Evolutionary conservation across 2,113 vertebrate species (phyloP).

Genomic region (Phasianus colchicus): DNA sequence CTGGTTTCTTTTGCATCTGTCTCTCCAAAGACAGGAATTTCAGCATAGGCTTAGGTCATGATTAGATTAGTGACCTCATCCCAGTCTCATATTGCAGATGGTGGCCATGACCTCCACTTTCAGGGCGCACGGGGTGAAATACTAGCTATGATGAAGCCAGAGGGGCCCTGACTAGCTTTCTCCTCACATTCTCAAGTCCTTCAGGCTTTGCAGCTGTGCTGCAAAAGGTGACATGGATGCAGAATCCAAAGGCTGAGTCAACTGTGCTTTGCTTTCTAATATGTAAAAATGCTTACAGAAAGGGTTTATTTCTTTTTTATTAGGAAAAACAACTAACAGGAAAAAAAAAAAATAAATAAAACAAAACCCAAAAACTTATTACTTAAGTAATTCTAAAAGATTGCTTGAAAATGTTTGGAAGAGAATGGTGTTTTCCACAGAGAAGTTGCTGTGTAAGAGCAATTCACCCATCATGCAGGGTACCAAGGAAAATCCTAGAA

Average conservation of each 20-base stretch:
- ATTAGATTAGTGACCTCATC: slow-evolving; percentile 71
- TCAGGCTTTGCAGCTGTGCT: slow-evolving; percentile 42
- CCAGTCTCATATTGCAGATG: slow-evolving; percentile 42
- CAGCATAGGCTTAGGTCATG: slow-evolving; percentile 44
- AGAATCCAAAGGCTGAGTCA: background rate
- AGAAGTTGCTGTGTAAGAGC: rapidly evolving
- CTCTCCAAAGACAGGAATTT: slow-evolving; percentile 56
- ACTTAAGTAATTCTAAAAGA: background rate
- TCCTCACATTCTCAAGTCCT: slow-evolving; percentile 24
- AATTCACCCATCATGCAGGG: background rate
- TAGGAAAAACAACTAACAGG: background rate
- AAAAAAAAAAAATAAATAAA: rapidly evolving
- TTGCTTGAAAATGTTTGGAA: background rate
- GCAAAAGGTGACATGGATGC: background rate
- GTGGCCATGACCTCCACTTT: slow-evolving; percentile 60
- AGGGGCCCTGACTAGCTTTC: slow-evolving; percentile 37
- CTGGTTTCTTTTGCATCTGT: slow-evolving; percentile 40
- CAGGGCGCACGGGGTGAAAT: slow-evolving; percentile 66
- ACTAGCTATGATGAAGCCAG: slow-evolving; percentile 47
- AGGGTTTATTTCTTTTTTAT: background rate
- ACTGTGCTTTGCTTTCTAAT: background rate
- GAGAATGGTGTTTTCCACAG: background rate
- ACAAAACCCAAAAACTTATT: too few relatives aligned
- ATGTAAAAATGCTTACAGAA: background rate
- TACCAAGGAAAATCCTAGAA: background rate